Base-by-base conservation (phyloP, 1,140 invertebrate genomes). In the Drosophila grimshawi region DNA sequence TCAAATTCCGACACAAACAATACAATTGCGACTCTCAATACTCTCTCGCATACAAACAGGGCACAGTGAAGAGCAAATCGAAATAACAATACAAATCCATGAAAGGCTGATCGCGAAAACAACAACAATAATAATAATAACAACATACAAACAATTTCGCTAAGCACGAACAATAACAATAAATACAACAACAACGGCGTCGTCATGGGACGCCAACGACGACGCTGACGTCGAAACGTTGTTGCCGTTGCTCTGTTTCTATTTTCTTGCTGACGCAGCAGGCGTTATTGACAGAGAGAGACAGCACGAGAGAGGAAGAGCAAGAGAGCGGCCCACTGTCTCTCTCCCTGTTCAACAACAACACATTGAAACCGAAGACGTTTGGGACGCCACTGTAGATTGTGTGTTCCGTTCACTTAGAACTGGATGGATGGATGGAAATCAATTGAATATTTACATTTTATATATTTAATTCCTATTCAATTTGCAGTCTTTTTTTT, bases 241-340 rank as follows among this genome's bases (percentile, higher is more conserved):
- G 19, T 19, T 19, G 56, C 41, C 53, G 11, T 30, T 43, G 62
- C 60, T 66, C 41, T 52, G 59, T 74, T 65, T 65, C 55, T 81
- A 78, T 86, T 85, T 85, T 85, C 81, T 74, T 81, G 81, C 81
- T 85, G 81, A 85, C 81, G 81, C 81, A 85, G 81, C 81, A 85
- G 81, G 65, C 74, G 33, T 64, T 57, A 32, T 10, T 63, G 43
- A 49, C 29, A 51, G 39, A 33, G 43, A 30, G 29, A n/a, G 61
- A 41, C 19, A 41, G 53, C 7, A 11, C 5, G 3, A 35, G 41
- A 46, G 61, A 19, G 30, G 29, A n/a, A 41, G 35, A 41, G 53
- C 7, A 11, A 10, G 3, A 35, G 41, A 46, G 61, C 10, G 43
- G 19, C 19, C 33, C 45, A 61, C 30, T 8, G 29, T 46, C 41